Base-by-base conservation (phyloP, 2,797 vertebrate genomes). In the Trematomus bernacchii region DNA sequence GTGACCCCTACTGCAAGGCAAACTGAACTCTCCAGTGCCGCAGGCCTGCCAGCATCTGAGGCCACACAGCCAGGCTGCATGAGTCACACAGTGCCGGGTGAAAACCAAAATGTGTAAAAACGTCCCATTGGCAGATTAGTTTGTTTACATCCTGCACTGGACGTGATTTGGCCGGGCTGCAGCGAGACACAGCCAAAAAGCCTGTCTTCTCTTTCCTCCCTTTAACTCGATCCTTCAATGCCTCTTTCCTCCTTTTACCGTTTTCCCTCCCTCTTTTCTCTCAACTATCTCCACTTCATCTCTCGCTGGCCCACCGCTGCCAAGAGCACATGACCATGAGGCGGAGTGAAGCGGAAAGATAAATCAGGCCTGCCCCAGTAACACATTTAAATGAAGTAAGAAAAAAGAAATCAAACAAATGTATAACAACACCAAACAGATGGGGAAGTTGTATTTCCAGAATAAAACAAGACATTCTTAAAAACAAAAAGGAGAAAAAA, bases 131-230 rank as follows among this genome's bases (percentile, higher is more conserved):
- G 93, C 91, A 89, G 73, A 85, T 87, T 67, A 65, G 74, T 88
- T 89, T 94, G 92, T 93, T 94, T 93, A 94, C 92, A 93, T 93
- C 90, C 90, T 92, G 88, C 81, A 6, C 82, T 89, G 79, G 90
- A 92, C 51, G 82, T 71, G 86, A 91, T 90, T 91, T 91, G 87
- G 85, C 87, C 75, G 18, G 57, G 68, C 72, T 59, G 80, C 65
- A 61, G 47, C 48, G 10, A 61, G 72, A 77, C 68, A 53, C 82
- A 72, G 88, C 89, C 91, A 91, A 84, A 76, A 76, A 68, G 78
- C 72, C 70, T 58, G 65, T 84, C 73, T 76, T 82, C 79, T 84
- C 77, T 80, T 87, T 66, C 78, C 80, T 80, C 82, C 71, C 57
- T 67, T 65, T 78, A 69, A 69, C 80, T 77, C 66, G 3, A 21